Evolutionary conservation across 2,113 vertebrate species (phyloP), one percentile per base, ranked within the genome.

Genomic region (Bubo scandiacus): DNA sequence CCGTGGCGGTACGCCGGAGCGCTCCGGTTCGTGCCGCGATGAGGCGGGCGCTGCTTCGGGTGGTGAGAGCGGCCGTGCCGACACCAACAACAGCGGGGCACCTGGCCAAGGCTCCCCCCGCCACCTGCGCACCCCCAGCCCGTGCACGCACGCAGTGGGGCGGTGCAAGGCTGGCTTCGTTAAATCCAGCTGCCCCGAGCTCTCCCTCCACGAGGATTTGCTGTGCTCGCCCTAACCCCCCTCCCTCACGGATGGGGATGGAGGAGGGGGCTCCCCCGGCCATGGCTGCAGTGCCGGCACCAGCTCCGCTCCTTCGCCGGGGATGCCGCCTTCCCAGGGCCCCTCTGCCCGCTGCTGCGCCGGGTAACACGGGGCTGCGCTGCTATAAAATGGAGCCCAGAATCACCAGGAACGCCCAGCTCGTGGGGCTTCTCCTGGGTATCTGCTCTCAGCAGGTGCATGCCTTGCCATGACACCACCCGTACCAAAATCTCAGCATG

Each of bases 11-110:
- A 15, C 15, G 15, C 42, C 6, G 42, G 42, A 43, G 42, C 15
- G 6, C 42, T 15, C 42, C 0, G 0, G 15, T 43, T 2, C 12
- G 5, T 22, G 34, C 61, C 12, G 4, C 0, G 0, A 10, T 12
- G 36, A 38, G 15, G 32, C 2, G 23, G 16, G 40, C 54, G 14
- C 36, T 38, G 57, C 34, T 42, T 49, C 1, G 7, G 11, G 57
- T 30, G 58, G 36, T 19, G 36, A 34, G 36, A 14, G 47, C 26
- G 16, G 38, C 43, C 4, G 14, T 27, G 47, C 42, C 20, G 2
- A 52, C 52, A 42, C 42, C 20, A 2, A 52, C 52, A 26, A 17
- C 0, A 0, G 9, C 1, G 4, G 10, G 9, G 72, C 8, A 5
- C 11, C 36, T n/a, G 65, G 18, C 3, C 4, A 40, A 49, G 38